Evolutionary conservation across 2,113 vertebrate species (phyloP).

Genomic region (Megaleporinus macrocephalus): DNA sequence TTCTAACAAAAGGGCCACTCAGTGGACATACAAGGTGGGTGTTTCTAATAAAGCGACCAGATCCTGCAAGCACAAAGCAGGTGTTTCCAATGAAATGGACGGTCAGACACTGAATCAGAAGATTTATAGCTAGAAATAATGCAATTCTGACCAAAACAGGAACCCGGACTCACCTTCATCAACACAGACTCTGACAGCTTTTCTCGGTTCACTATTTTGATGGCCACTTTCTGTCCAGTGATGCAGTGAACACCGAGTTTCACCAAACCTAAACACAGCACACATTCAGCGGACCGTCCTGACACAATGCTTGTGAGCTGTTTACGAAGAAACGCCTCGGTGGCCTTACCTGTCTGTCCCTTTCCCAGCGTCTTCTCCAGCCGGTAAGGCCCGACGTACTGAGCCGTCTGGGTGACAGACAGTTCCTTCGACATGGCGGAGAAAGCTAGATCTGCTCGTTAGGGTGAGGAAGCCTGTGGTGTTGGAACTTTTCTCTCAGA

Average conservation of each 20-base stretch:
- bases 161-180: conserved; percentile 83
- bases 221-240: conserved; percentile 91
- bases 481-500: neutral
- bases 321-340: neutral
- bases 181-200: conserved; percentile 91
- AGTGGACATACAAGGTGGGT: too few species aligned
- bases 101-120: too few species aligned
- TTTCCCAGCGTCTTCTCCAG: conserved; percentile 83
- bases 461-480: neutral
- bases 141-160: neutral
- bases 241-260: conserved; percentile 92
- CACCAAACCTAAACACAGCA: conserved; percentile 81
- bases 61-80: too few species aligned
- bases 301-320: too few species aligned
- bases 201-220: conserved; percentile 95
- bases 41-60: too few species aligned
- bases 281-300: conserved; percentile 6
- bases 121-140: too few species aligned
- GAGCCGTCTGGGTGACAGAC: conserved; percentile 79
- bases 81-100: too few species aligned
- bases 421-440: conserved; percentile 82
- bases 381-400: conserved; percentile 82
- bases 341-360: conserved; percentile 79
- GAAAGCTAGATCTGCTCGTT: neutral
- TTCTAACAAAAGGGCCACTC: too few species aligned